A percentile compares a stretch with the other conserved stretches of the same genome.
Conservation (phyloP, 2,888 invertebrate genomes). For the Cephus pygmeus region DNA sequence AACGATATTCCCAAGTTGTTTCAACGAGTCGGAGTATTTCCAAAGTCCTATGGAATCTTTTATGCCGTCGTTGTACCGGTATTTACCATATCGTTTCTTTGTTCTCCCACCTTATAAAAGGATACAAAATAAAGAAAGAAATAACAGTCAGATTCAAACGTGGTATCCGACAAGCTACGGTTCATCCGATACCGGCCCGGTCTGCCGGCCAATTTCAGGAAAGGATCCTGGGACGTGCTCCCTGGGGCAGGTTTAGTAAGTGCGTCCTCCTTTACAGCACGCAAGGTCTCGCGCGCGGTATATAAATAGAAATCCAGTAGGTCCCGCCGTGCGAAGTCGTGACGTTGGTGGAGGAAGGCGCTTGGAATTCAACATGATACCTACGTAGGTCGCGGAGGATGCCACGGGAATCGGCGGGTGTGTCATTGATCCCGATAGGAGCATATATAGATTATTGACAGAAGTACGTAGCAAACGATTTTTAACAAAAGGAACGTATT, state of each 20-base stretch:
- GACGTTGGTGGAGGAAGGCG: constrained; percentile 38
- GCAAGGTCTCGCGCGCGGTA: constrained; percentile 43
- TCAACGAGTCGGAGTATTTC: constrained; percentile 1
- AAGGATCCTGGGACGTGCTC: not conserved
- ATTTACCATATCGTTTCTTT: too few species aligned
- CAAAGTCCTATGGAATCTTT: not conserved
- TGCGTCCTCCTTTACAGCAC: constrained; percentile 37
- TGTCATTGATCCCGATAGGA: constrained; percentile 54
- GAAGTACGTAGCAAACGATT: too few species aligned
- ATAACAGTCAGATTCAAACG: not conserved
- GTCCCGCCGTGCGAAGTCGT: constrained; percentile 54
- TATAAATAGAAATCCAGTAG: constrained; percentile 62
- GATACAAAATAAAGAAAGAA: too few species aligned
- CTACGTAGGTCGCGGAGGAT: constrained; percentile 46
- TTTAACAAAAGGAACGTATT: too few species aligned
- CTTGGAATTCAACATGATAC: constrained; percentile 58
- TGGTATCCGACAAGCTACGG: too few species aligned
- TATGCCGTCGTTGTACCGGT: too few species aligned
- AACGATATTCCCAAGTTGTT: constrained; percentile 1
- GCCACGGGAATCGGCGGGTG: constrained; percentile 45
- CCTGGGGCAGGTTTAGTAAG: constrained; percentile 28
- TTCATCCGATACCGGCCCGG: not conserved
- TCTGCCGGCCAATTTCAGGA: not conserved
- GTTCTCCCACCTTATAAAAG: too few species aligned
- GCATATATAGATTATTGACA: too few species aligned